Conservation (phyloP, 1,140 invertebrate genomes). For the Oryzaephilus surinamensis region DNA sequence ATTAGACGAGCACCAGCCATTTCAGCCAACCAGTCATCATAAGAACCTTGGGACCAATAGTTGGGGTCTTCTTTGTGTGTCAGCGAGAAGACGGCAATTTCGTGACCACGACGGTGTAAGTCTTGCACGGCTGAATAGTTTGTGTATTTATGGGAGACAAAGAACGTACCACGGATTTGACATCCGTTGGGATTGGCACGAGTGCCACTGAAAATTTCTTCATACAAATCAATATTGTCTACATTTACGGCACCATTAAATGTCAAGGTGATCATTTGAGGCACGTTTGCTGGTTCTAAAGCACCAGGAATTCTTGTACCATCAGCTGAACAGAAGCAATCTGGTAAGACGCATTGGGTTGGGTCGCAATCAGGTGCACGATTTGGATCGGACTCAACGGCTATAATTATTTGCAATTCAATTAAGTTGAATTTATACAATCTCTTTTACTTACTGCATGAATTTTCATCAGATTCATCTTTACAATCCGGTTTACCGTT, state of each 20-base stretch:
- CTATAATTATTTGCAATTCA: conserved; percentile 38
- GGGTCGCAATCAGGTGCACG: conserved; percentile 81
- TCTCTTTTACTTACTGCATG: conserved; percentile 68
- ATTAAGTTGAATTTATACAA: conserved; percentile 5
- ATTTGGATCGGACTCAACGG: conserved; percentile 80
- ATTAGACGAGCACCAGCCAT: conserved; percentile 88
- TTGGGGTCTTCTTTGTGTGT: conserved; percentile 85
- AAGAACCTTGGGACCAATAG: conserved; percentile 78
- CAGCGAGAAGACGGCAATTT: conserved; percentile 87
- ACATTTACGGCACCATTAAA: conserved; percentile 93
- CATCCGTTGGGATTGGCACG: conserved; percentile 88
- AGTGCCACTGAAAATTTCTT: conserved; percentile 79
- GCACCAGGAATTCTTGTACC: conserved; percentile 80
- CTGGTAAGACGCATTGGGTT: conserved; percentile 76
- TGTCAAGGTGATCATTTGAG: conserved; percentile 89
- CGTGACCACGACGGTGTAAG: conserved; percentile 83
- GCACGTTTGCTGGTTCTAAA: conserved; percentile 72
- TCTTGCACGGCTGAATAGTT: conserved; percentile 92
- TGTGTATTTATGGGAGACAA: conserved; percentile 91
- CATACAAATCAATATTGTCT: conserved; percentile 86
- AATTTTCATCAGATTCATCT: conserved; percentile 90
- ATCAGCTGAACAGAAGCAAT: conserved; percentile 89
- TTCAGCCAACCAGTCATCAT: conserved; percentile 89
- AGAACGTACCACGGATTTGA: conserved; percentile 88
- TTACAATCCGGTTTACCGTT: conserved; percentile 86